Evolutionary conservation across 1,140 invertebrate genomes (phyloP).

Genomic region (Apis laboriosa): DNA sequence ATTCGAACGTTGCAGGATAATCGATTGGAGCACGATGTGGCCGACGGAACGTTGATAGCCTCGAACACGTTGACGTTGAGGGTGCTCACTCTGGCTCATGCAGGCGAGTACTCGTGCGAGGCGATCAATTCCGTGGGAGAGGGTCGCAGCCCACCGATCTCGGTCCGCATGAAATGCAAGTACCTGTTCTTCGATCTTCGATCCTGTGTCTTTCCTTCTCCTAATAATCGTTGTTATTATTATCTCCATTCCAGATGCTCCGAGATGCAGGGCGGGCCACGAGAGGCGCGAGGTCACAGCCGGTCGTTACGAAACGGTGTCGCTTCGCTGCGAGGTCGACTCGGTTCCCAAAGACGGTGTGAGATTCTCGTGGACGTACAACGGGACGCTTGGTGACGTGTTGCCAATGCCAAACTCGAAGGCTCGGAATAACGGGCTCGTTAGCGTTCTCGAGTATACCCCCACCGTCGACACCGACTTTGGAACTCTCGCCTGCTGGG

Average conservation of each 20-base stretch:
- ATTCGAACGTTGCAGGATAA: constrained; percentile 55
- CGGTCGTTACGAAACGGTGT: constrained; percentile 83
- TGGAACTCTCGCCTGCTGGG: constrained; percentile 93
- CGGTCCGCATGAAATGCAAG: constrained; percentile 86
- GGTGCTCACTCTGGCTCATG: constrained; percentile 78
- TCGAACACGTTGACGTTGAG: constrained; percentile 79
- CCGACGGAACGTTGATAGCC: constrained; percentile 62
- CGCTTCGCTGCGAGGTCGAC: constrained; percentile 90
- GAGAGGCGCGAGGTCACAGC: constrained; percentile 83
- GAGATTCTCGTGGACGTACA: constrained; percentile 90
- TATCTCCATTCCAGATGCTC: constrained; percentile 80
- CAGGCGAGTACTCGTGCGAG: constrained; percentile 85
- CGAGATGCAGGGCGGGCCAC: constrained; percentile 83
- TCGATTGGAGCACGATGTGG: constrained; percentile 64
- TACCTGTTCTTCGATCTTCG: constrained; percentile 45
- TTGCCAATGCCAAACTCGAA: constrained; percentile 81
- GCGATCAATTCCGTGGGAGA: constrained; percentile 87
- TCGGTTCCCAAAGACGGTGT: constrained; percentile 86
- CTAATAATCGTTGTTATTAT: neutral
- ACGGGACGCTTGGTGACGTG: constrained; percentile 86
- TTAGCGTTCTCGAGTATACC: constrained; percentile 86
- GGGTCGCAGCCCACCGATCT: constrained; percentile 84
- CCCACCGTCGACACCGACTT: constrained; percentile 86
- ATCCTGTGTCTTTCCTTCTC: neutral
- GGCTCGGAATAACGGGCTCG: constrained; percentile 84